Evolutionary conservation across 1,140 invertebrate genomes (phyloP).

Genomic region (Chrysoperla carnea): DNA sequence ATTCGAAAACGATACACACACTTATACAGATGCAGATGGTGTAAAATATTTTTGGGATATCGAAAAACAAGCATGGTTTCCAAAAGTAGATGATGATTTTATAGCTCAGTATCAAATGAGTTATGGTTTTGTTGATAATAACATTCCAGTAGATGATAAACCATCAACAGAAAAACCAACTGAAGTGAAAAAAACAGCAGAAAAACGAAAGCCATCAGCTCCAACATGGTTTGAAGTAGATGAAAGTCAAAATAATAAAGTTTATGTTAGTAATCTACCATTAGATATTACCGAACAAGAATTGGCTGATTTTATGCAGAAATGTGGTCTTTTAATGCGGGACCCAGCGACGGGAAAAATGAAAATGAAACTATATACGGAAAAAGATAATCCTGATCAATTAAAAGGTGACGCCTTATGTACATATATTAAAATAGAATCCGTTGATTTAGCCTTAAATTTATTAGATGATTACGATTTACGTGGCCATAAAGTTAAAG

Average conservation of each 20-base stretch:
- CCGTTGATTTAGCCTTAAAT: conserved; percentile 81
- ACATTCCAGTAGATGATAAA: conserved; percentile 13
- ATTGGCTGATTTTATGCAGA: conserved; percentile 81
- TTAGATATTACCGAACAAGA: conserved; percentile 76
- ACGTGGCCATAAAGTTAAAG: conserved; percentile 62
- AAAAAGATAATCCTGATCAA: conserved; percentile 51
- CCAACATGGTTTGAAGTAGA: conserved; percentile 86
- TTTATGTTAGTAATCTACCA: conserved; percentile 91
- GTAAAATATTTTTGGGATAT: conserved; percentile 82
- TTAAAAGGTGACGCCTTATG: conserved; percentile 94
- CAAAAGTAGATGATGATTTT: conserved; percentile 94
- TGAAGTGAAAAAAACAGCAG: conserved; percentile 10
- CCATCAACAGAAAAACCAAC: conserved; percentile 13
- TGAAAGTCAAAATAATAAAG: conserved; percentile 86
- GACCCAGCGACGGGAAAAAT: conserved; percentile 69
- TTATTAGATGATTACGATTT: conserved; percentile 79
- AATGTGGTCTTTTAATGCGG: conserved; percentile 89
- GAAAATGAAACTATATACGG: conserved; percentile 90
- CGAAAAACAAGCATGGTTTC: conserved; percentile 86
- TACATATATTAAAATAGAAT: conserved; percentile 94
- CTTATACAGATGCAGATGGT: conserved; percentile 77
- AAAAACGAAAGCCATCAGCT: conserved; percentile 27
- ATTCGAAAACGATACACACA: conserved; percentile 59
- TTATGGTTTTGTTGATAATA: conserved; percentile 68
- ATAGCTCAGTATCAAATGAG: conserved; percentile 90